phyloP scores from a whole-genome alignment of 2,888 invertebrate genomes.

The Magallana nippona region DNA sequence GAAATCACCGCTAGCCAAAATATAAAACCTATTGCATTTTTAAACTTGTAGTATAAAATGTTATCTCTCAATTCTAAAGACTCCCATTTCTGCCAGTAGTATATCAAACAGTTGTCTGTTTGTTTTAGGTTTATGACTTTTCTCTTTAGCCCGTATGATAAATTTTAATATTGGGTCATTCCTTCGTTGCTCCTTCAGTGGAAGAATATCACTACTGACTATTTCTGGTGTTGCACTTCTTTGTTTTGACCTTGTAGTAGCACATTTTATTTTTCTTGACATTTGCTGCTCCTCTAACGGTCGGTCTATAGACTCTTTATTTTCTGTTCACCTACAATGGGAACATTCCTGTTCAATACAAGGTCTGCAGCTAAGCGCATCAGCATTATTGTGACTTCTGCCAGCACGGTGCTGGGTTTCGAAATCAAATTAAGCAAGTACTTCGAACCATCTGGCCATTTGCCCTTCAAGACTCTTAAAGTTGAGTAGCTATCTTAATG shows the following conservation, averaged over 20 bases:
- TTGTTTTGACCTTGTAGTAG: too few species aligned
- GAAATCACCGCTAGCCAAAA: slow-evolving; percentile 37
- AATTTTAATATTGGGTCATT: slow-evolving; percentile 31
- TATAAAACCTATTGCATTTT: neutral
- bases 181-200: slow-evolving; percentile 39
- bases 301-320: neutral
- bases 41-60: slow-evolving; percentile 42
- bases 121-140: slow-evolving; percentile 39
- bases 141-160: slow-evolving; percentile 44
- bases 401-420: slow-evolving; percentile 26
- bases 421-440: slow-evolving; percentile 36
- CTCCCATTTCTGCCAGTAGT: slow-evolving; percentile 49
- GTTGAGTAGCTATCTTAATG: slow-evolving; percentile 11
- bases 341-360: neutral
- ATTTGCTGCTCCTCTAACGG: too few species aligned
- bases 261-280: too few species aligned
- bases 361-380: neutral
- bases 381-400: neutral
- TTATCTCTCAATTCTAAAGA: slow-evolving; percentile 46
- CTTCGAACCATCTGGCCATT: slow-evolving; percentile 31
- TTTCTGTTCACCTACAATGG: neutral
- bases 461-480: slow-evolving; percentile 1
- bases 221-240: neutral
- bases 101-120: slow-evolving; percentile 42
- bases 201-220: neutral